A percentile compares a stretch with the other conserved stretches of the same genome.
Evolutionary conservation across 1,140 invertebrate genomes (phyloP).

Genomic region (Pogonomyrmex barbatus): DNA sequence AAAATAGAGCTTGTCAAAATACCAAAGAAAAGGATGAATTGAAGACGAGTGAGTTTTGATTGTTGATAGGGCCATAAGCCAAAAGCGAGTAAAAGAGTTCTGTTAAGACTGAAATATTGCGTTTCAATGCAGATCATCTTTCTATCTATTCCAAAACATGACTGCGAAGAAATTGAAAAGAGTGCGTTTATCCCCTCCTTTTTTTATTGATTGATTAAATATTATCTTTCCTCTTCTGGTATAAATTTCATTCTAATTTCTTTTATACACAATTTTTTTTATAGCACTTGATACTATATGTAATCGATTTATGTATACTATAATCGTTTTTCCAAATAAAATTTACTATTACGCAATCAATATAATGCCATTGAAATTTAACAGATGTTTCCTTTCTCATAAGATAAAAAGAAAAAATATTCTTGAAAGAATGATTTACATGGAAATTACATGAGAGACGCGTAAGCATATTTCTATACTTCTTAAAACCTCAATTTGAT

Average conservation of each 20-base stretch:
- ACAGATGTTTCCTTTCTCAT: background rate
- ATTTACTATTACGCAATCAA: background rate
- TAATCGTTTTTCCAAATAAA: background rate
- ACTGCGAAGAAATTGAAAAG: background rate
- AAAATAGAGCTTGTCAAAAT: background rate
- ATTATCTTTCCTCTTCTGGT: background rate
- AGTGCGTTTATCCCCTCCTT: background rate
- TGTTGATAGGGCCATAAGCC: constrained; percentile 7
- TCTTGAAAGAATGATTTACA: no score
- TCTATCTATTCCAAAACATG: background rate
- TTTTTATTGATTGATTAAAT: background rate
- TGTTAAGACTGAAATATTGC: background rate
- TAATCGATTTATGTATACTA: no score
- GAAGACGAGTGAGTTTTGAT: background rate
- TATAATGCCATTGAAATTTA: background rate
- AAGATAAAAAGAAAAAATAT: background rate
- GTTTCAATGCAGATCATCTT: background rate
- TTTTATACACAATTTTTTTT: background rate
- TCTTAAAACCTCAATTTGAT: background rate
- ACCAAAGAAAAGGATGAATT: background rate
- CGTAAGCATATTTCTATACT: background rate
- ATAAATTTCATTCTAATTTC: background rate
- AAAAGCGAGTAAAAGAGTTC: background rate
- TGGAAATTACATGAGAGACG: background rate
- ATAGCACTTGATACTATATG: no score